Evolutionary conservation across 2,797 vertebrate species (phyloP).

Genomic region (Nasua narica): DNA sequence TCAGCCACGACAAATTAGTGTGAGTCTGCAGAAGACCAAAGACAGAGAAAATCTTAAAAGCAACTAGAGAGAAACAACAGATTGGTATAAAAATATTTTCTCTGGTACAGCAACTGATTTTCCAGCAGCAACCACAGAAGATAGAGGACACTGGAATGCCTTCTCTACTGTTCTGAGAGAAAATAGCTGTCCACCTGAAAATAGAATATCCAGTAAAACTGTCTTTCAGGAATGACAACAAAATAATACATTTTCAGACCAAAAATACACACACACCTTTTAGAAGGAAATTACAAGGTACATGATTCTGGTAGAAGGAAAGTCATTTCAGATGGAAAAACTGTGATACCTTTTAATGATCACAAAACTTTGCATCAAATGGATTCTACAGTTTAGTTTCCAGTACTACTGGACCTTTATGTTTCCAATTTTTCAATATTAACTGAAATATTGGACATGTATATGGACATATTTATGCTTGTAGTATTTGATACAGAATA

Average conservation of each 20-base stretch:
- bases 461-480: neutral
- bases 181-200: conserved; percentile 44
- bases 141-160: conserved; percentile 25
- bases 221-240: neutral
- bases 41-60: conserved; percentile 50
- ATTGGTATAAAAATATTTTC: conserved; percentile 46
- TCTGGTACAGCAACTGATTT: conserved; percentile 33
- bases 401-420: neutral
- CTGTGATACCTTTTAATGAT: neutral
- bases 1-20: neutral
- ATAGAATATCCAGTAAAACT: conserved; percentile 28
- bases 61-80: conserved; percentile 27
- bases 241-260: conserved; percentile 12
- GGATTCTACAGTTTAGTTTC: neutral
- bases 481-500: neutral
- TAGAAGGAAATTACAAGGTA: neutral
- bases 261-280: neutral
- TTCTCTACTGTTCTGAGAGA: conserved; percentile 22
- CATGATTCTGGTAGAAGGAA: conserved; percentile 16
- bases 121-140: conserved; percentile 40
- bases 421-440: conserved; percentile 25
- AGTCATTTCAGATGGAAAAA: conserved; percentile 10
- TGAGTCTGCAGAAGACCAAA: conserved; percentile 14
- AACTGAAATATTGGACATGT: neutral
- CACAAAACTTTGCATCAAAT: conserved; percentile 6